Evolutionary conservation across 2,797 vertebrate genomes (phyloP).

Genomic region (Podarcis lilfordi): DNA sequence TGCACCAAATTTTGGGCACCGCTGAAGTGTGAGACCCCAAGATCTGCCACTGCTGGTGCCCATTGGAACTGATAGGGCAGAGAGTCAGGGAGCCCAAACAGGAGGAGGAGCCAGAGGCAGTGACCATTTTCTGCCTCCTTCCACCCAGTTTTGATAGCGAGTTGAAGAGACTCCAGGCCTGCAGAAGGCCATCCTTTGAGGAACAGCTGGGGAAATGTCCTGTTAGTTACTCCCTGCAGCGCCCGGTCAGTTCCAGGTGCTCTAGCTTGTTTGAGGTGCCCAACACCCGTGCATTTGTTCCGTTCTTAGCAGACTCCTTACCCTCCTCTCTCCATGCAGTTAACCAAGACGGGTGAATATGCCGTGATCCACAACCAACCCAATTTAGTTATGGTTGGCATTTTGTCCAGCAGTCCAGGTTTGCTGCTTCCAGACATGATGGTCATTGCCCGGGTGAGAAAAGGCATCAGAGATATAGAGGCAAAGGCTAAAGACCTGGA

Average conservation of each 20-base stretch:
- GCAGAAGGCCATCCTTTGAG: background rate
- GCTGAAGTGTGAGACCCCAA: too few species aligned
- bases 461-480: background rate
- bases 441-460: conserved; percentile 50
- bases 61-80: too few species aligned
- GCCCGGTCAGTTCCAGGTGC: background rate
- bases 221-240: fast-evolving
- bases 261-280: background rate
- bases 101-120: background rate
- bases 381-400: conserved; percentile 57
- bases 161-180: background rate
- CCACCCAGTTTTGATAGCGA: background rate
- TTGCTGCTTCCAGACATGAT: conserved; percentile 59
- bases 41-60: too few species aligned
- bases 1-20: too few species aligned
- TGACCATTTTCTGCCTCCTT: too few species aligned
- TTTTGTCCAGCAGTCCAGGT: conserved; percentile 54
- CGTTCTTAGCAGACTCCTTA: background rate
- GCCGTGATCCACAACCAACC: conserved; percentile 51
- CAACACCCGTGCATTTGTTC: background rate
- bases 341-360: conserved; percentile 50
- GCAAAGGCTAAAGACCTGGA: background rate
- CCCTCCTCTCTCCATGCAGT: conserved; percentile 45
- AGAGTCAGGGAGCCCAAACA: too few species aligned
- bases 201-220: too few species aligned